Evolutionary conservation across 2,113 vertebrate species (phyloP).

Genomic region (Dunckerocampus dactyliophorus): DNA sequence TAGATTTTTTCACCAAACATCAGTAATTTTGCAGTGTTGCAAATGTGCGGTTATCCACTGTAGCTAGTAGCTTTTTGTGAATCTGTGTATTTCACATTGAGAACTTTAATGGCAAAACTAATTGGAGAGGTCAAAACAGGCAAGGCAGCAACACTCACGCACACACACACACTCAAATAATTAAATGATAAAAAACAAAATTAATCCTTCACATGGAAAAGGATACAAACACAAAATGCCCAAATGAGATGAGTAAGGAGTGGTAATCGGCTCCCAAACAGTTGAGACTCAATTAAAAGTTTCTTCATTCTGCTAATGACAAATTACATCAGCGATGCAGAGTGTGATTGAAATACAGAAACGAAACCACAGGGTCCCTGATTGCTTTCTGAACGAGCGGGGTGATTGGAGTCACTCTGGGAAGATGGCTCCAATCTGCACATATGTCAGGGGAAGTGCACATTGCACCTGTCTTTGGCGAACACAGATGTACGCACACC

Average conservation of each 20-base stretch:
- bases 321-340: constrained; percentile 57
- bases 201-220: constrained; percentile 25
- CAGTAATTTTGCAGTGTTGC: too few relatives aligned
- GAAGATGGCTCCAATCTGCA: constrained; percentile 25
- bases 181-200: constrained; percentile 38
- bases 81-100: constrained; percentile 56
- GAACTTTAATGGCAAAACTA: constrained; percentile 53
- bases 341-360: constrained; percentile 51
- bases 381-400: constrained; percentile 62
- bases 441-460: constrained; percentile 18
- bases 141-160: constrained; percentile 19
- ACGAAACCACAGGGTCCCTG: constrained; percentile 39
- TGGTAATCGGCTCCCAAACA: constrained; percentile 49
- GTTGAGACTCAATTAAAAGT: constrained; percentile 70
- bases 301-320: constrained; percentile 58
- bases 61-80: constrained; percentile 34
- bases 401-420: constrained; percentile 43
- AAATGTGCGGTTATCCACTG: too few relatives aligned
- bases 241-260: constrained; percentile 46
- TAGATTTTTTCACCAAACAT: too few relatives aligned
- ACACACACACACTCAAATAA: constrained; percentile 3
- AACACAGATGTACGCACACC: constrained; percentile 7
- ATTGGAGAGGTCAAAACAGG: constrained; percentile 50
- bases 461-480: constrained; percentile 15
- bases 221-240: constrained; percentile 32